A percentile compares a stretch with the other conserved stretches of the same genome.
These are phyloP conservation scores for Hippasteria phrygiana DNA, from an alignment of 53 echinoderm and acorn worm genomes.

Conservation along the genomic window DNA sequence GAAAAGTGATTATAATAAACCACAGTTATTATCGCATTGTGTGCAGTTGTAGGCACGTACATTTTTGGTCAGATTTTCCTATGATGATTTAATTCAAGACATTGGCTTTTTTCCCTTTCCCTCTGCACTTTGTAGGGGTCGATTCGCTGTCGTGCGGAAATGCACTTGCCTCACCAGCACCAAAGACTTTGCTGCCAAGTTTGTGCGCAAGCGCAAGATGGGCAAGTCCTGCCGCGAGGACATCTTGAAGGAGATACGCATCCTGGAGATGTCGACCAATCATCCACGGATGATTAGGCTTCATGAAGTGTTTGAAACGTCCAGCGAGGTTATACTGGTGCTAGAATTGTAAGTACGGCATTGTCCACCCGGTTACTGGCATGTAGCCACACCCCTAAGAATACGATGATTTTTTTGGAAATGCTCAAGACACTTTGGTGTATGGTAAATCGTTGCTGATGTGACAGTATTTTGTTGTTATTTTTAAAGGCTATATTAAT, in stretches of 20 bases:
- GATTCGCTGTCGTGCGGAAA: conserved; percentile 95
- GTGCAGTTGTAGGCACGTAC: too few relatives aligned
- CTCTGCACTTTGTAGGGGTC: conserved; percentile 68
- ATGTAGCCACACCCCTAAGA: too few relatives aligned
- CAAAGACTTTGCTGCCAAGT: conserved; percentile 92
- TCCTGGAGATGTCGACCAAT: conserved; percentile 86
- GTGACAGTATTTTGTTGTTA: too few relatives aligned
- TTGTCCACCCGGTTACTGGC: too few relatives aligned
- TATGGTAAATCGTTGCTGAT: too few relatives aligned
- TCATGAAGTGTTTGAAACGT: conserved; percentile 90
- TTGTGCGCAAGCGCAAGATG: conserved; percentile 95
- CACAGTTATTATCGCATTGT: too few relatives aligned
- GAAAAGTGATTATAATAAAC: too few relatives aligned
- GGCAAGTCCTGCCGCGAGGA: conserved; percentile 90
- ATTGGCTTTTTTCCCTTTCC: neutral
- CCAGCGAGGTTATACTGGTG: conserved; percentile 90
- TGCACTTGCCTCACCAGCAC: conserved; percentile 84
- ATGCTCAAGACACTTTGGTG: too few relatives aligned
- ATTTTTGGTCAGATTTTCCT: too few relatives aligned
- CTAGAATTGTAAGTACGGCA: conserved; percentile 93
- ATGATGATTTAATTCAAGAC: too few relatives aligned
- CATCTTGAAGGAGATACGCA: conserved; percentile 96
- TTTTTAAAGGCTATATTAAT: too few relatives aligned
- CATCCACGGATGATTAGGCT: conserved; percentile 90
- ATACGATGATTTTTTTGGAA: too few relatives aligned